Percentiles rank a stretch among this genome's conserved stretches.
Conservation (phyloP, 2,113 vertebrate genomes). For the Marmota flaviventris region DNA sequence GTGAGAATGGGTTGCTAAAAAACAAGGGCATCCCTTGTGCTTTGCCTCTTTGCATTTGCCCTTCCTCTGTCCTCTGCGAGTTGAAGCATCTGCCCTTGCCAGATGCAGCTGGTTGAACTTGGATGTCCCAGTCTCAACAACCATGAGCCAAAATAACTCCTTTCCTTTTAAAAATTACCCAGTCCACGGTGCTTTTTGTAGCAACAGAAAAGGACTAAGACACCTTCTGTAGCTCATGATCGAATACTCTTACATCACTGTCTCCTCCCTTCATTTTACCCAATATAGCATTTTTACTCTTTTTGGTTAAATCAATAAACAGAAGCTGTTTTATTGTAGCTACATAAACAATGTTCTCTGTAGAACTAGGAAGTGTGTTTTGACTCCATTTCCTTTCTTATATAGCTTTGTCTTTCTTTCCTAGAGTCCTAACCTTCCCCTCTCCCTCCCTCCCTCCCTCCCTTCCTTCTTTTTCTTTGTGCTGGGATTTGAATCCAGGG, state of each 20-base stretch:
- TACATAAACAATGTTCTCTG: slow-evolving; percentile 37
- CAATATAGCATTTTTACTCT: background rate
- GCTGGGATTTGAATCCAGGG: too few species aligned
- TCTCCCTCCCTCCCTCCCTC: too few species aligned
- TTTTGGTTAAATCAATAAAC: slow-evolving; percentile 56
- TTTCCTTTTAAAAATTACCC: background rate
- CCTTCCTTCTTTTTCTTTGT: too few species aligned
- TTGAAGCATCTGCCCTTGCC: background rate
- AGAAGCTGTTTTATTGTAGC: slow-evolving; percentile 12
- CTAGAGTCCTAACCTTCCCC: background rate
- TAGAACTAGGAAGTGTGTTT: background rate
- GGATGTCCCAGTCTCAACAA: background rate
- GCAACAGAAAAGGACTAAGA: background rate
- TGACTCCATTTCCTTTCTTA: background rate
- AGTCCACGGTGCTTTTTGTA: background rate
- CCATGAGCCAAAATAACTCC: background rate
- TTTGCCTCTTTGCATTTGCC: background rate
- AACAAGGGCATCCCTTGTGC: too few species aligned
- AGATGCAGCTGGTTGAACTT: background rate
- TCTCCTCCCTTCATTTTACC: background rate
- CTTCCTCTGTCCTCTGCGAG: background rate
- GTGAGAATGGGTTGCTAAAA: background rate
- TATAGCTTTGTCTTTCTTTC: background rate
- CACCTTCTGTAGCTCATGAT: background rate
- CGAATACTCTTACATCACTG: background rate